A percentile compares a stretch with the other conserved stretches of the same genome.
phyloP scores from a whole-genome alignment of 2,113 vertebrate species.

The Trichomycterus rosablanca region DNA sequence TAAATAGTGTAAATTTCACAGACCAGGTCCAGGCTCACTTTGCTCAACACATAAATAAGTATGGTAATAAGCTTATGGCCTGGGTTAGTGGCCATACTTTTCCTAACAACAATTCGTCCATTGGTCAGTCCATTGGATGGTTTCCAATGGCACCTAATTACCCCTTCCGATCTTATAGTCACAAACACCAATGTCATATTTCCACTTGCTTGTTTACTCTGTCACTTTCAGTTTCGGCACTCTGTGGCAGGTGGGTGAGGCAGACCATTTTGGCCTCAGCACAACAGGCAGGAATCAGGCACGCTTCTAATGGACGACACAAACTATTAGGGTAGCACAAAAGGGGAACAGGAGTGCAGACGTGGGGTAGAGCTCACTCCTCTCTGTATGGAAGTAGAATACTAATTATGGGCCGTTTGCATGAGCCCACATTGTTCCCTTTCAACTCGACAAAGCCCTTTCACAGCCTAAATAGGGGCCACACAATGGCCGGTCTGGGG shows the following conservation, averaged over 20 bases:
- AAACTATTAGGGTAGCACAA: conserved; percentile 41
- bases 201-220: too few species aligned
- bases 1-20: too few species aligned
- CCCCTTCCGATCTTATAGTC: too few species aligned
- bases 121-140: too few species aligned
- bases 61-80: too few species aligned
- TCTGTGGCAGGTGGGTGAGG: conserved; percentile 20
- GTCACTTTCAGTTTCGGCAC: conserved; percentile 13
- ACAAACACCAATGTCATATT: too few species aligned
- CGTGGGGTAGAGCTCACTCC: conserved; percentile 52
- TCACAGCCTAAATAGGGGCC: conserved; percentile 54
- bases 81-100: too few species aligned
- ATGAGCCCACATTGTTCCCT: conserved; percentile 55
- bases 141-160: too few species aligned
- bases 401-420: conserved; percentile 68
- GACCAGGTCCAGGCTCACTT: too few species aligned
- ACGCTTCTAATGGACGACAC: conserved; percentile 42
- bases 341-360: conserved; percentile 51
- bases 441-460: conserved; percentile 63
- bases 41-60: too few species aligned
- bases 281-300: conserved; percentile 36
- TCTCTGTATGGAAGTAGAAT: conserved; percentile 65
- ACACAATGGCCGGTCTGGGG: conserved; percentile 59
- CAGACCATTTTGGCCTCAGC: conserved; percentile 15
- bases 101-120: too few species aligned